phyloP scores from a whole-genome alignment of 2,113 vertebrate species.

The Xyrauchen texanus region DNA sequence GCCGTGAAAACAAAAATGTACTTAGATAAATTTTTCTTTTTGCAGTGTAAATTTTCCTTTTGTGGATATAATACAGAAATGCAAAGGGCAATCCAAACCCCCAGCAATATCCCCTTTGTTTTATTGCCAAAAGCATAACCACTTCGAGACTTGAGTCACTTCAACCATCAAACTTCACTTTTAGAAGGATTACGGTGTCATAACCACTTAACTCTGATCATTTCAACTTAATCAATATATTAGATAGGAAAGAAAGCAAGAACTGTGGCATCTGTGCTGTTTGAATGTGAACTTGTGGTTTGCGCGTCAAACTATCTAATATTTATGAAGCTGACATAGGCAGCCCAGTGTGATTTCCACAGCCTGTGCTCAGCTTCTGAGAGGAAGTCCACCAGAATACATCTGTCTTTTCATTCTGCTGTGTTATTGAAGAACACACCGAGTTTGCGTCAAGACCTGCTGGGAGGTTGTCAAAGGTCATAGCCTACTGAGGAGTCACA shows the following conservation, averaged over 20 bases:
- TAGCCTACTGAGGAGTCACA: conserved; percentile 44
- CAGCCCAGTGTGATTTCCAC: conserved; percentile 35
- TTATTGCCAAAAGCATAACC: too few relatives aligned
- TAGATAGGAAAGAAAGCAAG: not conserved
- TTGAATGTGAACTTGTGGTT: not conserved
- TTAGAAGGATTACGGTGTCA: not conserved
- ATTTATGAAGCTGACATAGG: conserved; percentile 28
- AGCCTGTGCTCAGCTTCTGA: conserved; percentile 54
- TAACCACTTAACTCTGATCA: not conserved
- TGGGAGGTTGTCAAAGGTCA: conserved; percentile 51
- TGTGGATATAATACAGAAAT: too few relatives aligned
- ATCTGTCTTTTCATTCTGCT: conserved; percentile 50
- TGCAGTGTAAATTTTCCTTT: too few relatives aligned
- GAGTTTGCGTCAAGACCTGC: conserved; percentile 48
- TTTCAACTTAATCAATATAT: not conserved
- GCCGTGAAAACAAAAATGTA: too few relatives aligned
- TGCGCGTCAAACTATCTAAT: not conserved
- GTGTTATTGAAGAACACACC: conserved; percentile 39
- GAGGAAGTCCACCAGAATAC: conserved; percentile 60
- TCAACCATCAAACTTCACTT: too few relatives aligned
- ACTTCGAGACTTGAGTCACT: too few relatives aligned
- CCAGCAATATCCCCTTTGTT: too few relatives aligned
- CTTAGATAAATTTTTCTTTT: too few relatives aligned
- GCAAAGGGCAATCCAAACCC: too few relatives aligned
- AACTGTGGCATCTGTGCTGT: not conserved